phyloP scores from a whole-genome alignment of 2,113 vertebrate species.

The Gulo gulo region DNA sequence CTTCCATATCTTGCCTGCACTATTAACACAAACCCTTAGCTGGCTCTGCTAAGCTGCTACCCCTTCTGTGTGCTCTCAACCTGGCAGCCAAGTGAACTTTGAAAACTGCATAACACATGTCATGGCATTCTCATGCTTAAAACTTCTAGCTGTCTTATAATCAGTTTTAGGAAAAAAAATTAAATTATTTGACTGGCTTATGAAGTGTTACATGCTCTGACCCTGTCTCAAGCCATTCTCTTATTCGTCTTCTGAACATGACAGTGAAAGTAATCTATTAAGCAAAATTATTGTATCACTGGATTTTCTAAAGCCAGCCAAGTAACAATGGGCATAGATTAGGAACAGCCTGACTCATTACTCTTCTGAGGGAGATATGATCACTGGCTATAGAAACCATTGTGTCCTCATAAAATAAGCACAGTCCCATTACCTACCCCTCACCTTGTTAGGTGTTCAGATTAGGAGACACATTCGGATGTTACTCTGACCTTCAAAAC shows the following conservation, averaged over 20 bases:
- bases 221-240: background rate
- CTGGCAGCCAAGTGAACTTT: background rate
- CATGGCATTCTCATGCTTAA: background rate
- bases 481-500: background rate
- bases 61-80: background rate
- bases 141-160: background rate
- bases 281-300: background rate
- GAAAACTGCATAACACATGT: background rate
- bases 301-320: background rate
- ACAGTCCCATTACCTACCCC: accelerated
- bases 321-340: background rate
- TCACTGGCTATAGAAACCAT: background rate
- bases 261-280: background rate
- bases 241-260: background rate
- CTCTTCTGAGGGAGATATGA: background rate
- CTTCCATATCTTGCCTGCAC: background rate
- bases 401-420: background rate
- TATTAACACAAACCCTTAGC: background rate
- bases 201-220: too few species aligned
- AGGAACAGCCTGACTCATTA: background rate
- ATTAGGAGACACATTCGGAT: background rate
- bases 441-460: background rate
- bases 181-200: background rate
- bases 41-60: background rate
- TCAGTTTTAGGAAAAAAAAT: background rate